Percentiles rank a stretch among this genome's conserved stretches.
These are phyloP conservation scores for Arrhopalites spinosus DNA, from an alignment of 2,888 invertebrate genomes.

Conservation along the genomic window DNA sequence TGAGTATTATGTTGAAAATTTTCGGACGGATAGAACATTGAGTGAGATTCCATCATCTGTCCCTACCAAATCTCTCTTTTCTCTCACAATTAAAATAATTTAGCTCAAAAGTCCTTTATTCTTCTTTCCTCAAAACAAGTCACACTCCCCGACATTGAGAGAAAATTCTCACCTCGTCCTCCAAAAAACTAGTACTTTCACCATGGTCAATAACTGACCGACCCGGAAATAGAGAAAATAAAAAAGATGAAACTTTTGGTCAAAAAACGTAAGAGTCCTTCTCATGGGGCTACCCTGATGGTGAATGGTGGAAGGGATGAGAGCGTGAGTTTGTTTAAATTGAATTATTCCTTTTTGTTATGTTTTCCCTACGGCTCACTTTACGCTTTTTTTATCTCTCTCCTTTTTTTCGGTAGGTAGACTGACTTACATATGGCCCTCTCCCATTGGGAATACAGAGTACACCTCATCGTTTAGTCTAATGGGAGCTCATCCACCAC, in stretches of 20 bases:
- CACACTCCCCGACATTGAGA: too few relatives aligned
- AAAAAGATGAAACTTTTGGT: background rate
- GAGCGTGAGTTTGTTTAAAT: constrained; percentile 31
- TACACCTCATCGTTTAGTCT: background rate
- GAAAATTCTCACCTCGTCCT: too few relatives aligned
- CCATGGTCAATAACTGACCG: too few relatives aligned
- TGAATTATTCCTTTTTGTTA: constrained; percentile 24
- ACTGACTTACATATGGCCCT: background rate
- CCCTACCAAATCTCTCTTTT: background rate
- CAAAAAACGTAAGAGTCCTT: background rate
- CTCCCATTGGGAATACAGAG: background rate
- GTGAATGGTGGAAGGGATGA: constrained; percentile 19
- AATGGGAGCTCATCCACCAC: background rate
- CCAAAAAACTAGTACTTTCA: too few relatives aligned
- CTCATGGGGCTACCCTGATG: constrained; percentile 6
- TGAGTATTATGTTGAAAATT: constrained; percentile 22
- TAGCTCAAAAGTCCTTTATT: background rate
- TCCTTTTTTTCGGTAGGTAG: background rate
- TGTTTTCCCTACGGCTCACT: constrained; percentile 24
- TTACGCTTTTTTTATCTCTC: constrained; percentile 12
- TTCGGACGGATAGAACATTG: constrained; percentile 16
- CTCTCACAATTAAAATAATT: background rate
- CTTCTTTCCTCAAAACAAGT: too few relatives aligned
- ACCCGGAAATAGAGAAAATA: background rate
- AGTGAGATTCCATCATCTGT: constrained; percentile 21